These are phyloP conservation scores for Mustelus asterias DNA, from an alignment of 2,113 vertebrate species.

Conservation along the genomic window DNA sequence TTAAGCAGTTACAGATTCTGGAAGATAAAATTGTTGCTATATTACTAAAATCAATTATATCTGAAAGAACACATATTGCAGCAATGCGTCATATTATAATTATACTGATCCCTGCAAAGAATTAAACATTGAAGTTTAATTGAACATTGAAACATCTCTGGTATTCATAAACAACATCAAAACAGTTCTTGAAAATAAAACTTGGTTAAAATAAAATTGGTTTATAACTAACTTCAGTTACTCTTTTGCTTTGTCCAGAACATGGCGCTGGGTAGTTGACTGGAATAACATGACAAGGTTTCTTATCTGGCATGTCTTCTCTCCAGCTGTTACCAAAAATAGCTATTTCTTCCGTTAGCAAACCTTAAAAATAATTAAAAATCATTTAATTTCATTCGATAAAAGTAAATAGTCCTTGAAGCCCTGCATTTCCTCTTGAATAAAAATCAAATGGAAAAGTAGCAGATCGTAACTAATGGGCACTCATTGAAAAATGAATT, in stretches of 20 bases:
- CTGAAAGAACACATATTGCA: neutral
- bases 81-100: neutral
- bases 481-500: neutral
- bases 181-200: neutral
- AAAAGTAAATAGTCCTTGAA: neutral
- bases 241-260: slow-evolving; percentile 52
- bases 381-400: neutral
- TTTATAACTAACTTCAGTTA: slow-evolving; percentile 60
- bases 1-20: neutral
- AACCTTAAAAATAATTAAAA: slow-evolving; percentile 55
- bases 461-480: neutral
- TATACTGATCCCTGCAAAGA: neutral
- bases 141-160: neutral
- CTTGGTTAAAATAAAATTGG: neutral
- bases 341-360: slow-evolving; percentile 73
- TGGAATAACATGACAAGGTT: slow-evolving; percentile 46
- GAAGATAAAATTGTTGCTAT: neutral
- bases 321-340: slow-evolving; percentile 89
- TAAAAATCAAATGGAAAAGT: neutral
- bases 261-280: slow-evolving; percentile 69
- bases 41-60: neutral
- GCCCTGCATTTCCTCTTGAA: neutral
- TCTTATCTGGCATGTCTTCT: slow-evolving; percentile 63
- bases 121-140: neutral
- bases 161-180: neutral